A percentile compares a stretch with the other conserved stretches of the same genome.
Evolutionary conservation across 2,113 vertebrate species (phyloP).

Genomic region (Ploceus nigricollis): DNA sequence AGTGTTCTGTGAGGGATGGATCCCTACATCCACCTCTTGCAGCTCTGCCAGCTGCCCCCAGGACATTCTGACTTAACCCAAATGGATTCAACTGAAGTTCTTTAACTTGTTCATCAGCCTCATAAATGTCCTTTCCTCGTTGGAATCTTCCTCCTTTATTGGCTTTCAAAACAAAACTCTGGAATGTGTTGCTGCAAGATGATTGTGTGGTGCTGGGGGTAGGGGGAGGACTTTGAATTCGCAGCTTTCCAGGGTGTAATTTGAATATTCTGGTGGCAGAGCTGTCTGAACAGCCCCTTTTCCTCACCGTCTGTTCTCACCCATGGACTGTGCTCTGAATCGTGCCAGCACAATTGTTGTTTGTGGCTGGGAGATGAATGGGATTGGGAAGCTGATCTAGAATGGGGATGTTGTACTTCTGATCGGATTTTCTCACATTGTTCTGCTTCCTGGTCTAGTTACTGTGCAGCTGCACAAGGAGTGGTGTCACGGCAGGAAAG

Average conservation of each 20-base stretch:
- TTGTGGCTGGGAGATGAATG: constrained; percentile 20
- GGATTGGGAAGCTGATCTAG: neutral
- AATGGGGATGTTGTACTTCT: neutral
- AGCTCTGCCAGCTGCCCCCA: neutral
- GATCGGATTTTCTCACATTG: neutral
- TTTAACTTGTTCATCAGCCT: neutral
- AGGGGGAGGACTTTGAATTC: neutral
- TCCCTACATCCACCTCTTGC: neutral
- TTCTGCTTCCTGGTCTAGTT: neutral
- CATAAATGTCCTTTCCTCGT: neutral
- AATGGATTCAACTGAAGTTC: neutral
- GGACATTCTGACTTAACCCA: neutral
- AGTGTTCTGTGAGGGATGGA: fast-evolving
- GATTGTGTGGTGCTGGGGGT: neutral
- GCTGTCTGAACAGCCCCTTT: neutral
- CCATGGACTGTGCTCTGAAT: neutral
- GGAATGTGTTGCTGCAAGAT: neutral
- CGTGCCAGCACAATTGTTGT: neutral
- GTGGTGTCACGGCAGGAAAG: neutral
- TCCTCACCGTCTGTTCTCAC: neutral
- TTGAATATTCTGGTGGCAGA: neutral
- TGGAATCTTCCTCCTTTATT: neutral
- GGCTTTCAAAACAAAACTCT: neutral
- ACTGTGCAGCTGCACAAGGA: neutral
- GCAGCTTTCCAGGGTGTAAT: neutral